phyloP scores from a whole-genome alignment of 2,113 vertebrate genomes.

The Tachycineta bicolor region DNA sequence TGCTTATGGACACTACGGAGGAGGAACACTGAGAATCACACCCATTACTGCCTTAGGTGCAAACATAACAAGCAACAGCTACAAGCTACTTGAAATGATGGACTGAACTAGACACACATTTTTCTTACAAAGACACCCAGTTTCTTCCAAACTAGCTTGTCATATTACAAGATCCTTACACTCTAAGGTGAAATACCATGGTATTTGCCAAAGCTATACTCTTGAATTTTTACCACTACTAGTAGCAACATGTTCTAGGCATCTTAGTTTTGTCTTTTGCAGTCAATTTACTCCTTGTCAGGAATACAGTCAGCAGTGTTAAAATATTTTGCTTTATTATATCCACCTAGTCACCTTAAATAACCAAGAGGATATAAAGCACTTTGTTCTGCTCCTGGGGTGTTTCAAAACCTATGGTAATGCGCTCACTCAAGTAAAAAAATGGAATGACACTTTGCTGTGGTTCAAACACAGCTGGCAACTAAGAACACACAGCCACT shows the following conservation, averaged over 20 bases:
- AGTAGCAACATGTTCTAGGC: not conserved
- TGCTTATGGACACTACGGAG: not conserved
- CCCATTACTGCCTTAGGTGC: accelerated
- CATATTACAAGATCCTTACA: not conserved
- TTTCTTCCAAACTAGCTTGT: not conserved
- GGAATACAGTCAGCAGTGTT: not conserved
- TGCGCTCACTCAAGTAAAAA: not conserved
- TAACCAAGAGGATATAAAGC: not conserved
- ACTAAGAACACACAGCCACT: not conserved
- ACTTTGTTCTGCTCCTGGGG: not conserved
- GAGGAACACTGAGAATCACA: not conserved
- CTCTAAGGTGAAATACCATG: accelerated
- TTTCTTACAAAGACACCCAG: not conserved
- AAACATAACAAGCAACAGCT: accelerated
- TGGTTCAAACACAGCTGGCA: not conserved
- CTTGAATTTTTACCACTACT: not conserved
- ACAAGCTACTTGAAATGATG: not conserved
- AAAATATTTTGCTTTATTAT: not conserved
- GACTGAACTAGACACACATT: not conserved
- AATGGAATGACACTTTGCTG: not conserved
- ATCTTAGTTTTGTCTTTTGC: not conserved
- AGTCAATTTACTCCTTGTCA: not conserved
- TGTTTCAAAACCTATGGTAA: not conserved
- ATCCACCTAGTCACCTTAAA: not conserved
- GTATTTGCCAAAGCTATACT: not conserved